Percentiles rank a stretch among this genome's conserved stretches.
Conservation (phyloP, 2,113 vertebrate species). For the Nyctibius bracteatus region DNA sequence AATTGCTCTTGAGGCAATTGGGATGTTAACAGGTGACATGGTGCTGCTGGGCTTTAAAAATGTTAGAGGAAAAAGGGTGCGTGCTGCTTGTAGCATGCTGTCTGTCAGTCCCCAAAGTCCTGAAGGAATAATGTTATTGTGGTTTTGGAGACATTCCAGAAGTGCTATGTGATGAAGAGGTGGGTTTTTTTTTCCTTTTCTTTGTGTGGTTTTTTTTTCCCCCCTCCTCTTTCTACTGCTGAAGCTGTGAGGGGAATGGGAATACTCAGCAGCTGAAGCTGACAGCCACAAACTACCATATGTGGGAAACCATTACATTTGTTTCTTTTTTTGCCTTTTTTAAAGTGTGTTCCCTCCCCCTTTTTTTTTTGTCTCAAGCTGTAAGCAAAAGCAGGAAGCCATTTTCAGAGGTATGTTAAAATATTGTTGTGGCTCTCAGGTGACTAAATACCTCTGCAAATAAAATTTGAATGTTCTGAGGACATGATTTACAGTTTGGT, state of each 20-base stretch:
- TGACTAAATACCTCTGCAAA: not conserved
- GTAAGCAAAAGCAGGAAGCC: not conserved
- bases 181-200: not conserved
- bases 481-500: not conserved
- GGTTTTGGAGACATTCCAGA: not conserved
- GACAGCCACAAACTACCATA: not conserved
- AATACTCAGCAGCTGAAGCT: not conserved
- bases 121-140: not conserved
- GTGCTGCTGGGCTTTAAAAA: not conserved
- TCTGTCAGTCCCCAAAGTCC: not conserved
- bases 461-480: not conserved
- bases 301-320: not conserved
- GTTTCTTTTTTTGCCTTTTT: not conserved
- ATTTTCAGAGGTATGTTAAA: not conserved
- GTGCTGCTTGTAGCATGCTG: not conserved
- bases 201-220: no score
- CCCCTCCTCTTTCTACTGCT: not conserved
- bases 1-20: not conserved
- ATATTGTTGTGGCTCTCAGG: not conserved
- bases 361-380: not conserved
- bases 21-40: not conserved
- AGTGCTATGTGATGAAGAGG: not conserved
- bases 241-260: not conserved
- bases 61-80: not conserved
- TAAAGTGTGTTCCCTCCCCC: no score